These are phyloP conservation scores for Chaenocephalus aceratus DNA, from an alignment of 2,113 vertebrate species.

Conservation along the genomic window DNA sequence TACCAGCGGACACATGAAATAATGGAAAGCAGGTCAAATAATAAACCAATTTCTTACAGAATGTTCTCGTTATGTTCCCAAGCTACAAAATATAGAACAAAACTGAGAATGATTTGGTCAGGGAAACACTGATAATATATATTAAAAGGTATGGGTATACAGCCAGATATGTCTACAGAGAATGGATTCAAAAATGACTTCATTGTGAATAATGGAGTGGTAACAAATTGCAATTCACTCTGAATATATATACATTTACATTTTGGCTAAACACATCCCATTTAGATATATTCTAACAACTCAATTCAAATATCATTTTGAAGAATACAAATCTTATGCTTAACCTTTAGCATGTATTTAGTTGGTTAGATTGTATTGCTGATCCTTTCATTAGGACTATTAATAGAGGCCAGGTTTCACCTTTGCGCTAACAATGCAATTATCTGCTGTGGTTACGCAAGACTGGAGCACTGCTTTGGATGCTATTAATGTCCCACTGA, in stretches of 20 bases:
- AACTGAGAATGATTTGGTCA: not conserved
- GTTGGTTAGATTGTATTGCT: conserved; percentile 8
- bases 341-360: not conserved
- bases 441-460: conserved; percentile 43
- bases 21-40: not conserved
- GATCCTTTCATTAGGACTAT: conserved; percentile 30
- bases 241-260: not conserved
- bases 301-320: not conserved
- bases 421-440: conserved; percentile 38
- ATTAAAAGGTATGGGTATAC: not conserved
- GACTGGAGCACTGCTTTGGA: conserved; percentile 28
- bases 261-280: too few species aligned
- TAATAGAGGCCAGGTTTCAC: conserved; percentile 32
- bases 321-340: conserved; percentile 10
- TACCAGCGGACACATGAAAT: not conserved
- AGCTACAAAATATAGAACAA: not conserved
- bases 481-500: conserved; percentile 31
- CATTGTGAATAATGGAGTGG: not conserved
- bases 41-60: not conserved
- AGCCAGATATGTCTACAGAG: not conserved
- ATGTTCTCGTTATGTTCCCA: not conserved
- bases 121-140: not conserved
- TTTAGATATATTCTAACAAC: not conserved
- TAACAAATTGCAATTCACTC: not conserved
- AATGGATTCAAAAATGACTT: not conserved